phyloP scores from a whole-genome alignment of 2,113 vertebrate genomes.

The Falcunculus frontatus region DNA sequence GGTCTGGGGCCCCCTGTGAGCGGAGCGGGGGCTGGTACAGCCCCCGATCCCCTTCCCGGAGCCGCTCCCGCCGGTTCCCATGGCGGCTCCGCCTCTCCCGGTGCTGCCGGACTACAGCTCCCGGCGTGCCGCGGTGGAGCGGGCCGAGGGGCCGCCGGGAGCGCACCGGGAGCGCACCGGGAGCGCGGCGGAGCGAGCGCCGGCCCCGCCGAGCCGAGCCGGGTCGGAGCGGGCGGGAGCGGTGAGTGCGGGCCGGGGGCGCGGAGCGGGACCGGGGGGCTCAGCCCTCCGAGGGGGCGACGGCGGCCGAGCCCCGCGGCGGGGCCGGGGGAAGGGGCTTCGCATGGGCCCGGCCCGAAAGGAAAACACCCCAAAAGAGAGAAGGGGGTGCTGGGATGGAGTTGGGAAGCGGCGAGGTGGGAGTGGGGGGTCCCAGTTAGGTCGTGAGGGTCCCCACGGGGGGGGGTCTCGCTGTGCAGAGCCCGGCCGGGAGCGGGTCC shows the following conservation, averaged over 20 bases:
- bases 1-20: background rate
- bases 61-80: background rate
- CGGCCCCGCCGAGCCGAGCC: no score
- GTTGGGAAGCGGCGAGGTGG: background rate
- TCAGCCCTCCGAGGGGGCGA: background rate
- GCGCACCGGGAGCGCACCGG: no score
- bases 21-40: background rate
- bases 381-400: background rate
- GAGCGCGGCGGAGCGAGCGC: no score
- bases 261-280: no score
- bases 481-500: background rate
- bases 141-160: background rate
- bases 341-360: background rate
- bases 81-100: background rate
- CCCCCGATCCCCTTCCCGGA: background rate
- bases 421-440: background rate
- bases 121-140: background rate
- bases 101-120: conserved; percentile 25
- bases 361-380: background rate
- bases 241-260: no score
- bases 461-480: background rate
- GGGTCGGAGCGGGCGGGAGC: no score
- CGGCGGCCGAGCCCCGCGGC: background rate
- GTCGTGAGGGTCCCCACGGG: background rate
- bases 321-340: background rate